A percentile compares a stretch with the other conserved stretches of the same genome.
Evolutionary conservation across 1,140 invertebrate species (phyloP).

Genomic region (Tetragnatha versicolor): DNA sequence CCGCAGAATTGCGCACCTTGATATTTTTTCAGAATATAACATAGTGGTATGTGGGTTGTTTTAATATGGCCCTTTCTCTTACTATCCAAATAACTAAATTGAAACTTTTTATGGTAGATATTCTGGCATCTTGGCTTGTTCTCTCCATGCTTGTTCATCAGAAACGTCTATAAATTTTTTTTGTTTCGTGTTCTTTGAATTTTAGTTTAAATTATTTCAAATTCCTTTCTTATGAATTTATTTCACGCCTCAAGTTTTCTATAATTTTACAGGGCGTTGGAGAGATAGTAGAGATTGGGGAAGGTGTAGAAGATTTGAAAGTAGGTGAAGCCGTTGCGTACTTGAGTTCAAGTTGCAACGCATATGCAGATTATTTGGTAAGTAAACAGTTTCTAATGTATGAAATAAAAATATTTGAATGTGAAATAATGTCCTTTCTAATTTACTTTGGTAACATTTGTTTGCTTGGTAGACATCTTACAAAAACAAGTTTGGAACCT

Average conservation of each 20-base stretch:
- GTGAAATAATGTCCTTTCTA: background rate
- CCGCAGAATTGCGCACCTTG: too few species aligned
- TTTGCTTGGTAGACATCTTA: background rate
- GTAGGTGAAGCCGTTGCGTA: conserved; percentile 14
- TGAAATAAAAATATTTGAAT: background rate
- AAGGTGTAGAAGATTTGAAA: conserved; percentile 13
- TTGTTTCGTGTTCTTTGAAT: too few species aligned
- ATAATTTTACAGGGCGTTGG: conserved; percentile 11
- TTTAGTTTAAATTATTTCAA: too few species aligned
- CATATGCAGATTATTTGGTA: conserved; percentile 33
- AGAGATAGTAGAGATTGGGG: conserved; percentile 15
- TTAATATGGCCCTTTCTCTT: too few species aligned
- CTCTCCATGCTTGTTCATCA: too few species aligned
- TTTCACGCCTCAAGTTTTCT: background rate
- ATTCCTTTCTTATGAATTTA: background rate
- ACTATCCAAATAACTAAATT: too few species aligned
- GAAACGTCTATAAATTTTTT: too few species aligned
- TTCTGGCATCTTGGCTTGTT: too few species aligned
- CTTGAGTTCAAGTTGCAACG: background rate
- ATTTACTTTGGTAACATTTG: background rate
- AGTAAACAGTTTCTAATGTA: background rate
- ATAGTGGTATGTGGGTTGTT: too few species aligned
- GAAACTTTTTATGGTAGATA: too few species aligned
- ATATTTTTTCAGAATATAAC: too few species aligned
- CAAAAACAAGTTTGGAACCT: background rate